Conservation (phyloP, 1,140 invertebrate species). For the Apis dorsata region DNA sequence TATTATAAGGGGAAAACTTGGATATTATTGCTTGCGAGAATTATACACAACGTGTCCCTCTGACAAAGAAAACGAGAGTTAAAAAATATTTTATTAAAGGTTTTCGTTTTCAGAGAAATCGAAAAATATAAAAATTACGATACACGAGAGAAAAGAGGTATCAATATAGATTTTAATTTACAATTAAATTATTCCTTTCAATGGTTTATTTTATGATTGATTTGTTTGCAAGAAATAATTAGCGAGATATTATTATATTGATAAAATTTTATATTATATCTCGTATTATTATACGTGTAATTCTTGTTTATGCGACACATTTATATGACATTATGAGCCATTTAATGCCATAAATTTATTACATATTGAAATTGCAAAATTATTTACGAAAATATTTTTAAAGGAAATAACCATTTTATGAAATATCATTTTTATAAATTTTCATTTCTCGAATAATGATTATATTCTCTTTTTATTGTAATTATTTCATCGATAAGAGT, state of each 20-base stretch:
- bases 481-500: no score
- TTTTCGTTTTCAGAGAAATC: no score
- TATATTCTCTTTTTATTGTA: no score
- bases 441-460: neutral
- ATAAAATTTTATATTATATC: neutral
- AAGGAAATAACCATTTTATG: neutral
- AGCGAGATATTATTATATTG: neutral
- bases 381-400: neutral
- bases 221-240: neutral
- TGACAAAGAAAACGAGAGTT: no score
- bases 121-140: no score
- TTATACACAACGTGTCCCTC: no score
- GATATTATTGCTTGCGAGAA: no score
- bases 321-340: no score
- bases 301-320: neutral
- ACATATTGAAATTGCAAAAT: neutral
- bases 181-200: neutral
- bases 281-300: neutral
- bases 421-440: neutral
- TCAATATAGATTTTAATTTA: neutral
- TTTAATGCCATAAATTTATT: no score
- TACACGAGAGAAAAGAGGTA: neutral
- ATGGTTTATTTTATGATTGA: neutral
- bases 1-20: no score
- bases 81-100: no score